These are phyloP conservation scores for Mesorhabditis spiculigera DNA, from an alignment of 2,888 invertebrate species.

Conservation along the genomic window DNA sequence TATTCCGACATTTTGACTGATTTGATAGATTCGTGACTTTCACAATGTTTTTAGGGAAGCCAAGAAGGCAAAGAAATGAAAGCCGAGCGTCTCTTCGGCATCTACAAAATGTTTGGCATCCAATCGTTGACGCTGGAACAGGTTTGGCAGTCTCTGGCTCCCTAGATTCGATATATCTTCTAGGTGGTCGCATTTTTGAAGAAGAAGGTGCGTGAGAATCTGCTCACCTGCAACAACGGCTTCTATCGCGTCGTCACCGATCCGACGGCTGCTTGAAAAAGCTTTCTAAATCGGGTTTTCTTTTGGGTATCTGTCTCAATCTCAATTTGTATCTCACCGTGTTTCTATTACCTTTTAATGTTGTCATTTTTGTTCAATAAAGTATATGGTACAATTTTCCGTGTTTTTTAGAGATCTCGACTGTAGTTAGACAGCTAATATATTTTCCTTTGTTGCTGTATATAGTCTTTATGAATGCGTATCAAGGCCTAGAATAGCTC, in stretches of 20 bases:
- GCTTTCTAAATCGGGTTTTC: no score
- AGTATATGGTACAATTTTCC: no score
- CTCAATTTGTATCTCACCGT: no score
- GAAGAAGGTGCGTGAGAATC: slow-evolving; percentile 1
- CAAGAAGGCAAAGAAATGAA: slow-evolving; percentile 40
- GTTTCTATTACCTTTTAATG: no score
- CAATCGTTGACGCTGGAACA: slow-evolving; percentile 21
- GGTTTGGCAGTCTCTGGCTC: not conserved
- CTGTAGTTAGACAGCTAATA: no score
- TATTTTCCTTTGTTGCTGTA: no score
- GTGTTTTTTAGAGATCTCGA: no score
- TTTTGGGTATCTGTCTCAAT: no score
- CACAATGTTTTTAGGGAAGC: slow-evolving; percentile 23
- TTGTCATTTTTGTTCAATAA: no score
- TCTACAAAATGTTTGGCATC: slow-evolving; percentile 47
- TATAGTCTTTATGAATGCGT: no score
- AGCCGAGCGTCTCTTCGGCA: slow-evolving; percentile 41
- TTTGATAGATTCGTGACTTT: not conserved
- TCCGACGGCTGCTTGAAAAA: no score
- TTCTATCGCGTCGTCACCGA: not conserved
- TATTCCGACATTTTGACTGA: not conserved
- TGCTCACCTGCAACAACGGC: not conserved
- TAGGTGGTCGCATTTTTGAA: not conserved
- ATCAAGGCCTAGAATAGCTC: no score
- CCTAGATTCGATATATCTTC: not conserved